Percentiles rank a stretch among this genome's conserved stretches.
Evolutionary conservation across 2,113 vertebrate genomes (phyloP).

Genomic region (Trichechus manatus): DNA sequence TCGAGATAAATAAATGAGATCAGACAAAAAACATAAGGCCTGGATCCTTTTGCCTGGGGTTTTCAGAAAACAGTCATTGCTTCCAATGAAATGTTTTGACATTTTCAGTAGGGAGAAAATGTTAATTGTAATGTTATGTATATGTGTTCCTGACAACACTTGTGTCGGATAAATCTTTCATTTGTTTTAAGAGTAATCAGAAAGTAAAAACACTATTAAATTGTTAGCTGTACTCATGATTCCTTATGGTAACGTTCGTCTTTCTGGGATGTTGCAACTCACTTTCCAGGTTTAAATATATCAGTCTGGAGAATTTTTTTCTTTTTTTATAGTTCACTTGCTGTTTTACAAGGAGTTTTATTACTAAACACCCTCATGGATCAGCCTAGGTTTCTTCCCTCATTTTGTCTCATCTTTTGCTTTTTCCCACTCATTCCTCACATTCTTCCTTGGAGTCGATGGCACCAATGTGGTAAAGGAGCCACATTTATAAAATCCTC

Average conservation of each 20-base stretch:
- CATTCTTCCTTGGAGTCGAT: not conserved
- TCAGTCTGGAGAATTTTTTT: not conserved
- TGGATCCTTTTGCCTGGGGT: constrained; percentile 60
- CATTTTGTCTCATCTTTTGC: not conserved
- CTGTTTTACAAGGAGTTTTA: not conserved
- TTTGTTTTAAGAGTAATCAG: not conserved
- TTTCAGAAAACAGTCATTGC: constrained; percentile 74
- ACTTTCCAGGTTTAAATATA: not conserved
- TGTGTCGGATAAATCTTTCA: not conserved
- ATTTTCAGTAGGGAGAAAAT: constrained; percentile 68
- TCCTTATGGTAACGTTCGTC: not conserved
- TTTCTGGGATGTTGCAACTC: not conserved
- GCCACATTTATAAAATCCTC: not conserved
- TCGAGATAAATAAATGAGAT: constrained; percentile 77
- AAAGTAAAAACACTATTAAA: constrained; percentile 17
- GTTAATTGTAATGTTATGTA: constrained; percentile 60
- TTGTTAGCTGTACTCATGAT: not conserved
- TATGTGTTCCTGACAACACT: constrained; percentile 69
- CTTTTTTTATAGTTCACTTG: not conserved
- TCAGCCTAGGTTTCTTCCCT: not conserved
- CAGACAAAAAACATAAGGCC: constrained; percentile 63
- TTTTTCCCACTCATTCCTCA: not conserved
- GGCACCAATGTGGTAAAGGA: not conserved
- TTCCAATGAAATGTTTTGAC: constrained; percentile 71
- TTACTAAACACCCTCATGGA: not conserved